Conservation (phyloP, 2,888 invertebrate species). For the Cerastis leucographa region DNA sequence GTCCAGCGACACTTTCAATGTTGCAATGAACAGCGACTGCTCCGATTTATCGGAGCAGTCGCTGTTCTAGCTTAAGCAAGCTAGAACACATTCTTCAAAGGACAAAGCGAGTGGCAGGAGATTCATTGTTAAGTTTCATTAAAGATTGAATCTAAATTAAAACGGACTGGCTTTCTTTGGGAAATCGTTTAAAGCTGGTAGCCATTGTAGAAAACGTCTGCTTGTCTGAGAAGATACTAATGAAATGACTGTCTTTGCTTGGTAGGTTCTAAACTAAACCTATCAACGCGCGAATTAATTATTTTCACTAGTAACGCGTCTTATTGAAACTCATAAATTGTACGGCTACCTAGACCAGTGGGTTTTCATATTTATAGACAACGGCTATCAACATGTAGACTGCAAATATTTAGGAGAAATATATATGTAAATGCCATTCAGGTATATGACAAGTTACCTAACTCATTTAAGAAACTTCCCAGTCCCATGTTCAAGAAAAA, state of each 20-base stretch:
- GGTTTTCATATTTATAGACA: neutral
- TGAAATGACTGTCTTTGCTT: slow-evolving; percentile 8
- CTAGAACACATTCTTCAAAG: slow-evolving; percentile 50
- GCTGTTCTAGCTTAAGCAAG: too few species aligned
- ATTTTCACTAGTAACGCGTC: neutral
- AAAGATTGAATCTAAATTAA: slow-evolving; percentile 59
- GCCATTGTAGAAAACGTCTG: slow-evolving; percentile 13
- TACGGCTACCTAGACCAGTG: neutral
- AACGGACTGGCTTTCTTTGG: slow-evolving; percentile 32
- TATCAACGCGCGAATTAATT: neutral
- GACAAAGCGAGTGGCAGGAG: slow-evolving; percentile 41
- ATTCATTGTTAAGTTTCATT: slow-evolving; percentile 58
- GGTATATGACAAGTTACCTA: too few species aligned
- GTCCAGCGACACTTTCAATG: slow-evolving; percentile 30
- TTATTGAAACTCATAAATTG: neutral
- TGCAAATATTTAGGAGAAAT: too few species aligned
- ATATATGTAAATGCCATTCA: too few species aligned
- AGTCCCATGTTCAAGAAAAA: too few species aligned
- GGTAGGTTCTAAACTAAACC: neutral
- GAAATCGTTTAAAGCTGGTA: slow-evolving; percentile 28
- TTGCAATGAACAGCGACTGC: slow-evolving; percentile 25
- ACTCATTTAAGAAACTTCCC: too few species aligned
- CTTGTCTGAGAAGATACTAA: slow-evolving; percentile 8
- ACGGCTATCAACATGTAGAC: neutral
- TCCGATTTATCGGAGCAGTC: too few species aligned